phyloP scores from a whole-genome alignment of 2,888 invertebrate genomes.

The Myopa testacea region DNA sequence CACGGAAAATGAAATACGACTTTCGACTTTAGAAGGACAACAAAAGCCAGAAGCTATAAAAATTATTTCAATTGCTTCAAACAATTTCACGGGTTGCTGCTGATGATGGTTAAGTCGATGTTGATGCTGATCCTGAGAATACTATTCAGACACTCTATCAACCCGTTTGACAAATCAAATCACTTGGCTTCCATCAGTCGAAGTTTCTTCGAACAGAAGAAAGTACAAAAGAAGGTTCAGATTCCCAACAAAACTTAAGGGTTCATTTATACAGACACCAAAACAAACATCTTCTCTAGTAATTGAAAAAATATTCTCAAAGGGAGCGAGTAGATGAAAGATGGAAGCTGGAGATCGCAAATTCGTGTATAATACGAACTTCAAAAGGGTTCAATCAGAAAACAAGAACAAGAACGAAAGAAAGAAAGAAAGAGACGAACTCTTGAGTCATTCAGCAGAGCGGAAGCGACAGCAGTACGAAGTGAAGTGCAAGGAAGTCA shows the following conservation, averaged over 20 bases:
- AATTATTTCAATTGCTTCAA: conserved; percentile 21
- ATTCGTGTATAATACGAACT: background rate
- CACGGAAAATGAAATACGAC: too few species aligned
- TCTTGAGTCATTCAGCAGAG: background rate
- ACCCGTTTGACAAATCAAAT: too few species aligned
- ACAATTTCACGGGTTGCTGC: conserved; percentile 23
- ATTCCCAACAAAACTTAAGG: too few species aligned
- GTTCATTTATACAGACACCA: too few species aligned
- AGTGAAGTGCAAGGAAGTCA: background rate
- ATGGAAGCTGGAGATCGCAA: too few species aligned
- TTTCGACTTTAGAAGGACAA: too few species aligned
- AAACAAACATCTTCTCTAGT: too few species aligned
- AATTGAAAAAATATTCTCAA: too few species aligned
- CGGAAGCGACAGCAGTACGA: background rate
- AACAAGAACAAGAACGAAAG: background rate
- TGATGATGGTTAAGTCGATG: background rate
- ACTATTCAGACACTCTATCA: too few species aligned
- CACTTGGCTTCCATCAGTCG: too few species aligned
- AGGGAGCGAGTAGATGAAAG: background rate
- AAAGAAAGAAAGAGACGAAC: background rate
- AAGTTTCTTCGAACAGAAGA: too few species aligned
- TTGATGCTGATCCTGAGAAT: background rate
- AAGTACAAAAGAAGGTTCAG: too few species aligned
- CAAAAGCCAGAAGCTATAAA: conserved; percentile 8
- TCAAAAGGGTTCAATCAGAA: background rate